Evolutionary conservation across 2,797 vertebrate genomes (phyloP).

Genomic region (Lepilemur ruficaudatus): DNA sequence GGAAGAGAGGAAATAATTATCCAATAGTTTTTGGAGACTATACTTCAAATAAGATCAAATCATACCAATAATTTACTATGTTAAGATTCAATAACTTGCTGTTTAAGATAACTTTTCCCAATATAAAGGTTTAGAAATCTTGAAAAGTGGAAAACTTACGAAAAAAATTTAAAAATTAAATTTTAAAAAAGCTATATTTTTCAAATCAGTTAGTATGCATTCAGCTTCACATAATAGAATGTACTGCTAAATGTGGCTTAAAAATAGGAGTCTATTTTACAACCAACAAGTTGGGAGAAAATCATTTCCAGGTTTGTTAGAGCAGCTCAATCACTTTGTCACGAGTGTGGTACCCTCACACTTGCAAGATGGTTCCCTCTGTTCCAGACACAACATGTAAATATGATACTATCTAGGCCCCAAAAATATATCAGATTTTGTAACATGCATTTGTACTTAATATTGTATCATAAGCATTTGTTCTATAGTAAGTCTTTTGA

Average conservation of each 20-base stretch:
- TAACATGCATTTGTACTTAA: not conserved
- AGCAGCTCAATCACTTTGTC: not conserved
- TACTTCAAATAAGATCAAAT: not conserved
- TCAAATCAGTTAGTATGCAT: not conserved
- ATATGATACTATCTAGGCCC: not conserved
- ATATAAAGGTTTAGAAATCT: not conserved
- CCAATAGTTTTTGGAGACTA: not conserved
- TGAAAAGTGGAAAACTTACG: not conserved
- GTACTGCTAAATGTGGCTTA: not conserved
- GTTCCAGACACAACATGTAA: not conserved
- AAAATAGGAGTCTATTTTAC: not conserved
- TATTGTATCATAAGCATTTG: not conserved
- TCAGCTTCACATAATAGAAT: not conserved
- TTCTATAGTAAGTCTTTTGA: not conserved
- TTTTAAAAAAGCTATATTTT: not conserved
- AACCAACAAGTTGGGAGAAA: not conserved
- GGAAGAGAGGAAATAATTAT: not conserved
- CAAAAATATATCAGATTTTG: not conserved
- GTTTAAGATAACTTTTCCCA: constrained; percentile 1
- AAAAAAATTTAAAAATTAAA: not conserved
- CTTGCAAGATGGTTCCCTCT: not conserved
- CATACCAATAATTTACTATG: not conserved
- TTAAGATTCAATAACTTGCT: not conserved
- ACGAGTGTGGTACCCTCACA: not conserved
- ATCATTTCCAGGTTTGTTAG: not conserved